phyloP scores from a whole-genome alignment of 2,888 invertebrate genomes.

The Leptopterna dolabrata region DNA sequence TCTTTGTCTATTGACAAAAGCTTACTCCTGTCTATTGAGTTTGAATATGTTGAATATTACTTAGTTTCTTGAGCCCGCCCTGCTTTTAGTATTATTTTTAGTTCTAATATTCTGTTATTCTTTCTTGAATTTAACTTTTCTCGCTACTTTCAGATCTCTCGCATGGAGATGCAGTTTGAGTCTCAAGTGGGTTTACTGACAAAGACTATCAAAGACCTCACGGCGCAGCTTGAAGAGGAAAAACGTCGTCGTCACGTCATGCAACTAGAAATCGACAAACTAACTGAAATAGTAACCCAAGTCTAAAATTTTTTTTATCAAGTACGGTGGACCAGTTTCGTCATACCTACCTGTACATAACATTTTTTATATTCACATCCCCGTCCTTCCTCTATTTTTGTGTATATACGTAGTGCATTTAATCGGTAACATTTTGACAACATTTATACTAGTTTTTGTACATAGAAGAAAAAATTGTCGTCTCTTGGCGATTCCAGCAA shows the following conservation, averaged over 20 bases:
- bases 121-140: too few relatives aligned
- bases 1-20: too few relatives aligned
- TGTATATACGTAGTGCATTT: constrained; percentile 1
- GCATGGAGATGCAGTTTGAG: constrained; percentile 68
- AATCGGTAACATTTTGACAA: constrained; percentile 1
- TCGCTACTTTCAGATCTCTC: constrained; percentile 58
- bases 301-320: constrained; percentile 30
- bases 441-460: constrained; percentile 15
- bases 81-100: too few relatives aligned
- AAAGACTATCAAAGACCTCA: constrained; percentile 75
- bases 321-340: not conserved
- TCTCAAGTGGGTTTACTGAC: constrained; percentile 71
- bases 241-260: constrained; percentile 74
- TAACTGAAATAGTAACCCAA: constrained; percentile 68
- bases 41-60: too few relatives aligned
- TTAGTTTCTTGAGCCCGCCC: too few relatives aligned
- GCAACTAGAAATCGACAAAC: constrained; percentile 76
- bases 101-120: too few relatives aligned
- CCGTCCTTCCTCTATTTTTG: not conserved
- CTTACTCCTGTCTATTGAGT: too few relatives aligned
- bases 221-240: constrained; percentile 73
- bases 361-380: not conserved
- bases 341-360: constrained; percentile 24
- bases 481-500: not conserved
- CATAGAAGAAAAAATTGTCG: constrained; percentile 6